Evolutionary conservation across 2,888 invertebrate species (phyloP).

Genomic region (Volucella bombylans): DNA sequence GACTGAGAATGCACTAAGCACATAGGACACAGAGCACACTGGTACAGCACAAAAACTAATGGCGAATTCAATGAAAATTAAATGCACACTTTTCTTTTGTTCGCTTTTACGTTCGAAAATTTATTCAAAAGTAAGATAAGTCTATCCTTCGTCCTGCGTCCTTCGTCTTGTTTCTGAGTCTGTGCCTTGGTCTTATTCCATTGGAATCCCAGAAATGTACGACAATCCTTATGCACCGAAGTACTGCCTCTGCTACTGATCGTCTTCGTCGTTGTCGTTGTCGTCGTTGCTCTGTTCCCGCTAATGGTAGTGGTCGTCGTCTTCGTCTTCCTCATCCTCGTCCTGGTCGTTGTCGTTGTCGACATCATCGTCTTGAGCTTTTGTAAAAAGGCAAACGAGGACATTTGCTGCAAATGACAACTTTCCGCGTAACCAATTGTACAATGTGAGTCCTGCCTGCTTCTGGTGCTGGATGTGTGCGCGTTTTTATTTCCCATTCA

Average conservation of each 20-base stretch:
- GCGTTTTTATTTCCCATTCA: conserved; percentile 48
- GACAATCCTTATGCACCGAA: conserved; percentile 12
- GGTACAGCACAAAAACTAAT: conserved; percentile 55
- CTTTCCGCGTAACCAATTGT: conserved; percentile 43
- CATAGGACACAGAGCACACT: conserved; percentile 2
- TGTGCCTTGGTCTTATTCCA: background rate
- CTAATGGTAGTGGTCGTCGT: conserved; percentile 42
- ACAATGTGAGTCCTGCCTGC: background rate
- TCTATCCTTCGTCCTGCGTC: conserved; percentile 17
- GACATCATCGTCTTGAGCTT: conserved; percentile 47
- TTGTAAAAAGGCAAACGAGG: conserved; percentile 66
- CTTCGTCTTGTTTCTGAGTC: background rate
- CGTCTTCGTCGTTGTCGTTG: conserved; percentile 34
- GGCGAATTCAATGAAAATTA: conserved; percentile 73
- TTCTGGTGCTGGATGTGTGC: conserved; percentile 33
- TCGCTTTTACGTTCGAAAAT: conserved; percentile 70
- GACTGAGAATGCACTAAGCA: background rate
- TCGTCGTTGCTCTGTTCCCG: conserved; percentile 40
- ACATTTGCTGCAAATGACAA: conserved; percentile 73
- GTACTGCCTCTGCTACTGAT: conserved; percentile 10
- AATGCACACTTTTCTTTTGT: conserved; percentile 74
- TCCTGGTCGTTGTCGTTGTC: conserved; percentile 42
- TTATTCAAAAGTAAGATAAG: conserved; percentile 74
- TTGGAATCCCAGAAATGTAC: conserved; percentile 35
- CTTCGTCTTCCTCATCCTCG: conserved; percentile 34